Evolutionary conservation across 2,113 vertebrate genomes (phyloP).

Genomic region (Dipodomys spectabilis): DNA sequence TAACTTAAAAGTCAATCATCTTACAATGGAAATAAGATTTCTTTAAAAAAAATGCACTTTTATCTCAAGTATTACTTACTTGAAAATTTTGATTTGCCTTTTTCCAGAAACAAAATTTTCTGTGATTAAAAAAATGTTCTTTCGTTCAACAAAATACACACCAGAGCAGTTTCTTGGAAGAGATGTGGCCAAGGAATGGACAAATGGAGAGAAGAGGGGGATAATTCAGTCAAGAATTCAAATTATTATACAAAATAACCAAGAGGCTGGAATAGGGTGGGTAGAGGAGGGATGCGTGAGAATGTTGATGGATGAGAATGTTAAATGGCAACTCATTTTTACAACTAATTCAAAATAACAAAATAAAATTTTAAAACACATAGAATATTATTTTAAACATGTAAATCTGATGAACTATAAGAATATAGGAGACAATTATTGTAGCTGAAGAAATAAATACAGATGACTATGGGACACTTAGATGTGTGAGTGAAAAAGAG

Average conservation of each 20-base stretch:
- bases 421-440: background rate
- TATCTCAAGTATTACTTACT: background rate
- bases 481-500: background rate
- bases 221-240: no score
- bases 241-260: no score
- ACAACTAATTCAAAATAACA: background rate
- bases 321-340: no score
- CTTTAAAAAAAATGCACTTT: background rate
- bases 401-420: background rate
- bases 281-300: no score
- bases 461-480: accelerated
- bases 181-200: no score
- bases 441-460: background rate
- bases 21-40: background rate
- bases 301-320: no score
- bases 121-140: background rate
- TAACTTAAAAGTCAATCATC: background rate
- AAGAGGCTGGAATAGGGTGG: no score
- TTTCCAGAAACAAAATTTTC: background rate
- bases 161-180: no score
- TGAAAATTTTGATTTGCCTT: background rate
- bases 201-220: no score
- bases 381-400: background rate
- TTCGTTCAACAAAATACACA: no score
- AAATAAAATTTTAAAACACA: background rate